Base-by-base conservation (phyloP, 2,797 vertebrate species). In the Hoplostethus atlanticus region DNA sequence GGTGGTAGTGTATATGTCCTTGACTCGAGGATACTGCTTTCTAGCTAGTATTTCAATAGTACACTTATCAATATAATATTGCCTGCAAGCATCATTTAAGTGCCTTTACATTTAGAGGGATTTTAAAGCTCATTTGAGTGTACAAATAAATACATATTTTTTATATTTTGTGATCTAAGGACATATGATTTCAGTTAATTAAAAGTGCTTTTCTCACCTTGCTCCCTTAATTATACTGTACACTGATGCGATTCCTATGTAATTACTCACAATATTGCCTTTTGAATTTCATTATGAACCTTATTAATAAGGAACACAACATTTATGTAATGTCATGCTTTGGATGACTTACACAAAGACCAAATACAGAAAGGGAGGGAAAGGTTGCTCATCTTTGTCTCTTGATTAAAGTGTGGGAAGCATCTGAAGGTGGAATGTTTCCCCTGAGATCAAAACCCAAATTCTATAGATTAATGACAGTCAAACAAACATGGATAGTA, bases 241-340 rank as follows among this genome's bases (percentile, higher is more conserved):
- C 78, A 79, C 56, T 81, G 57, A 51, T 76, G 87, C 64, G 76
- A 79, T 80, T 84, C 72, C 54, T 84, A 66, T 21, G 67, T 89
- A 91, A 93, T 91, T 91, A 93, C 84, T 80, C 73, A 79, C 80
- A 80, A 91, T 91, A 92, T 91, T 90, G 80, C 86, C 80, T 83
- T 91, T 74, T 91, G 82, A 90, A 86, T 90, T 91, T 92, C 89
- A 91, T 94, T 92, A 89, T 76, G 81, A 87, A 79, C 79, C 81
- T 82, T 86, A 84, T 90, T 92, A 92, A 88, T 81, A 88, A 54
- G 68, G 50, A 76, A 80, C 72, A 80, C 67, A 21, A 63, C 77
- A 79, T 87, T 54, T 72, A 71, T 86, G 79, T 79, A 87, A 79
- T 86, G 80, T 80, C 78, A 59, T 10, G 64, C 79, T 79, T 79